A percentile compares a stretch with the other conserved stretches of the same genome.
Conservation (phyloP, 2,888 invertebrate species). For the Nomada flava region DNA sequence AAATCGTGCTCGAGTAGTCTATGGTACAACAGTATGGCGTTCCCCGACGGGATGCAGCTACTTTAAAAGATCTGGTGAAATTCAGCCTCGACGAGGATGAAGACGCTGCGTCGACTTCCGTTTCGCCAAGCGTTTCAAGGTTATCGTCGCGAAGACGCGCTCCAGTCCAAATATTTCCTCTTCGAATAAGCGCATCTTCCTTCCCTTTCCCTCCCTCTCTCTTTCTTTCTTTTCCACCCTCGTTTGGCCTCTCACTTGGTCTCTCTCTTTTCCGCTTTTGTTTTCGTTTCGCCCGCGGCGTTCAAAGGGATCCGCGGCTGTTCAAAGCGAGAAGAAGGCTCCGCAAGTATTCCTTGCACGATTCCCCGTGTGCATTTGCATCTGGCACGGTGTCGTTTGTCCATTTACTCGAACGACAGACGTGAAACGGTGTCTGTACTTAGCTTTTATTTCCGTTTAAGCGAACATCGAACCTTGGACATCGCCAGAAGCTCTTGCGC, state of each 20-base stretch:
- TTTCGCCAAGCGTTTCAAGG: conserved; percentile 38
- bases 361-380: conserved; percentile 35
- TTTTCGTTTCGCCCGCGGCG: conserved; percentile 30
- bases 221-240: no score
- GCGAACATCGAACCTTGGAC: neutral
- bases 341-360: conserved; percentile 30
- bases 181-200: conserved; percentile 23
- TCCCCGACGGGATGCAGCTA: neutral
- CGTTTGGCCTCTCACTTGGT: no score
- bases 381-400: conserved; percentile 29
- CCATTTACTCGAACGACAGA: conserved; percentile 36
- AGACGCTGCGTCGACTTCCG: conserved; percentile 20
- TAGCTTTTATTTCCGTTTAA: neutral
- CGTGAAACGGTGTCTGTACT: neutral
- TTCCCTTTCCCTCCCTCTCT: neutral
- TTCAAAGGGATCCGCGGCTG: conserved; percentile 22
- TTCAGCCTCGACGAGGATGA: neutral
- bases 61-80: conserved; percentile 19
- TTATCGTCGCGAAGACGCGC: conserved; percentile 28
- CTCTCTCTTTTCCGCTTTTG: conserved; percentile 12
- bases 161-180: conserved; percentile 48
- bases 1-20: neutral
- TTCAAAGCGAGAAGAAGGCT: conserved; percentile 32
- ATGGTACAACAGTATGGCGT: neutral
- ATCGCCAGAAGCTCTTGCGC: no score